Evolutionary conservation across 2,888 invertebrate species (phyloP), one percentile per base, ranked within the genome.

Genomic region (Ligdia adustata): DNA sequence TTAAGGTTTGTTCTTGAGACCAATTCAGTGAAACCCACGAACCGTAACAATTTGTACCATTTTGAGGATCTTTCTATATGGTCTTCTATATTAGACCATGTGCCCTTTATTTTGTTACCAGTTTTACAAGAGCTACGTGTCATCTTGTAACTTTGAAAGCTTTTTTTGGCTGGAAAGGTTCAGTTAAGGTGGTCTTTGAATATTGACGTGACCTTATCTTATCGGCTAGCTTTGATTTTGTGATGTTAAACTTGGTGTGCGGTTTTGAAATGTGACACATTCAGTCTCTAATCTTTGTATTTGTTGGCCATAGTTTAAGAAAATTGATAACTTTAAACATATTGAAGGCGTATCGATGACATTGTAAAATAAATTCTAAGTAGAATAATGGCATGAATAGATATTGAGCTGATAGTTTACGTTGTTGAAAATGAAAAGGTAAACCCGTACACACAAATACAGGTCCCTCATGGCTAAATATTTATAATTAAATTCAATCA

Each of bases 201-300:
- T 63, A 59, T 66, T 60, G 69, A 75, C 71, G 66, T 69, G 62
- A 53, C 56, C 67, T 82, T 87, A 88, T 89, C 86, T 90, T 84
- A 87, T 88, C 86, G 73, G 66, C 67, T 76, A 79, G 78, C 76
- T 78, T 78, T 82, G 86, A 86, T 87, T 85, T 81, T 70, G 74
- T 80, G 87, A 87, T 85, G 81, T 68, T 60, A 75, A 73, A 69
- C 82, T 79, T 47, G 73, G 85, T 88, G 87, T 88, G 88, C 86
- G 86, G 87, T 88, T 88, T 82, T 75, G 53, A 60, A 20, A 44
- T n/a, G 37, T n/a, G n/a, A n/a, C n/a, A n/a, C n/a, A n/a, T n/a
- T n/a, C n/a, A n/a, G n/a, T n/a, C n/a, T n/a, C n/a, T n/a, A n/a
- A n/a, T n/a, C n/a, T n/a, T n/a, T n/a, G n/a, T n/a, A n/a, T n/a